A percentile compares a stretch with the other conserved stretches of the same genome.
Conservation (phyloP, 2,888 invertebrate species). For the Lingula anatina region DNA sequence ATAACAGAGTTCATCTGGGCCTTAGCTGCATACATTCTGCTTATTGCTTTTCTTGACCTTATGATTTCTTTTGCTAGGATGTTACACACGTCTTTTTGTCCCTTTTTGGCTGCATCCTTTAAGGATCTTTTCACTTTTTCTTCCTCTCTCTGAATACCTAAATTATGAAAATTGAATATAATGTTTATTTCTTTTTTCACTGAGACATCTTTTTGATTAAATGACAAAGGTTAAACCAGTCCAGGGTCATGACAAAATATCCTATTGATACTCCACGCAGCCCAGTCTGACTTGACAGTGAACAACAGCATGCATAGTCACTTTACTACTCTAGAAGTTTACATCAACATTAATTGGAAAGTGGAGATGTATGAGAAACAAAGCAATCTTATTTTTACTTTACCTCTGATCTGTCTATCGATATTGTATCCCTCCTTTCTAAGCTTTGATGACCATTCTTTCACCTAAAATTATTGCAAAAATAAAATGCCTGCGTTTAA, state of each 20-base stretch:
- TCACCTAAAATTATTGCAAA: conserved; percentile 67
- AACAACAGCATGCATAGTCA: not conserved
- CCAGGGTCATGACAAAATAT: too few relatives aligned
- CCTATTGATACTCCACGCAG: too few relatives aligned
- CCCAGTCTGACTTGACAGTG: too few relatives aligned
- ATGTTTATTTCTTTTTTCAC: too few relatives aligned
- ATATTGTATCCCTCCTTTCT: conserved; percentile 88
- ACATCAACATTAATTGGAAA: not conserved
- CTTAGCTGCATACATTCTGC: conserved; percentile 87
- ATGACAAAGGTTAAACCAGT: too few relatives aligned
- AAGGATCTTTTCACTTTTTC: conserved; percentile 90
- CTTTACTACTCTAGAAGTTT: not conserved
- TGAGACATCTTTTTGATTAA: too few relatives aligned
- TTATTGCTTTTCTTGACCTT: conserved; percentile 78
- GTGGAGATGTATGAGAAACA: conserved; percentile 3
- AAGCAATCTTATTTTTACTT: too few relatives aligned
- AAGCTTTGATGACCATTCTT: conserved; percentile 93
- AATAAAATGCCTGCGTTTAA: not conserved
- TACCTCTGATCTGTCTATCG: conserved; percentile 89
- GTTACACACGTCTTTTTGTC: conserved; percentile 87
- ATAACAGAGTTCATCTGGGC: conserved; percentile 95
- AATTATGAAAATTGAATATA: conserved; percentile 14
- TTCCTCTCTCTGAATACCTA: conserved; percentile 92
- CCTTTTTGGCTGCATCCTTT: conserved; percentile 93
- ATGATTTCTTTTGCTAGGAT: conserved; percentile 92